These are phyloP conservation scores for Ashinkailepas kermadecensis DNA, from an alignment of 2,888 invertebrate species.

Conservation along the genomic window DNA sequence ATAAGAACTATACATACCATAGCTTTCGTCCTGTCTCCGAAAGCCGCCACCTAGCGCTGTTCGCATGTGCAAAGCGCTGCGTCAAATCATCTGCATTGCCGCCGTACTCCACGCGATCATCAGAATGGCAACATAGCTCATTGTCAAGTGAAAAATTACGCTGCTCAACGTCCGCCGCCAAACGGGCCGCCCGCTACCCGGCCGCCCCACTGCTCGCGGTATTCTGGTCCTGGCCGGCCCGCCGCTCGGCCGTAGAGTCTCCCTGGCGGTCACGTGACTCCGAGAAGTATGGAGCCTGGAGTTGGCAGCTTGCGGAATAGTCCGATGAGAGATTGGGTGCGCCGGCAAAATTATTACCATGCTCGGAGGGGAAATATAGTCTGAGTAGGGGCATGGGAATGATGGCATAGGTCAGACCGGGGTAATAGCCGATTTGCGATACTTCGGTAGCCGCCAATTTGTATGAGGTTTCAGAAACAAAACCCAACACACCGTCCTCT, in stretches of 20 bases:
- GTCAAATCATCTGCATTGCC: neutral
- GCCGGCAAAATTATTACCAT: neutral
- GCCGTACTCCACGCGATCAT: neutral
- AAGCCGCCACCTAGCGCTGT: neutral
- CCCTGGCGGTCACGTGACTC: slow-evolving; percentile 18
- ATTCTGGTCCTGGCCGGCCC: slow-evolving; percentile 2
- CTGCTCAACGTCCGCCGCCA: neutral
- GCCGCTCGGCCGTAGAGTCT: slow-evolving; percentile 18
- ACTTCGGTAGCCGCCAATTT: too few species aligned
- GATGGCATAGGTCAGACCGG: too few species aligned
- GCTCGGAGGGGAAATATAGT: slow-evolving; percentile 1
- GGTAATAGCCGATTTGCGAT: too few species aligned
- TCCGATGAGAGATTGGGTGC: slow-evolving; percentile 10
- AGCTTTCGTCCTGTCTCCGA: neutral
- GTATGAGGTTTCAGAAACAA: too few species aligned
- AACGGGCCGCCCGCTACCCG: neutral
- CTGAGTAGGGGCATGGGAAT: neutral
- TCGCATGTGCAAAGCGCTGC: neutral
- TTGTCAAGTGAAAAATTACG: neutral
- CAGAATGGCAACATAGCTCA: neutral
- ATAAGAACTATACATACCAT: neutral
- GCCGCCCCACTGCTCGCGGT: slow-evolving; percentile 7
- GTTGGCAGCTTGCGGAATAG: slow-evolving; percentile 11
- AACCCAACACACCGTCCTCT: too few species aligned
- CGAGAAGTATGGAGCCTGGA: slow-evolving; percentile 17